Evolutionary conservation across 2,113 vertebrate species (phyloP).

Genomic region (Toxostoma redivivum): DNA sequence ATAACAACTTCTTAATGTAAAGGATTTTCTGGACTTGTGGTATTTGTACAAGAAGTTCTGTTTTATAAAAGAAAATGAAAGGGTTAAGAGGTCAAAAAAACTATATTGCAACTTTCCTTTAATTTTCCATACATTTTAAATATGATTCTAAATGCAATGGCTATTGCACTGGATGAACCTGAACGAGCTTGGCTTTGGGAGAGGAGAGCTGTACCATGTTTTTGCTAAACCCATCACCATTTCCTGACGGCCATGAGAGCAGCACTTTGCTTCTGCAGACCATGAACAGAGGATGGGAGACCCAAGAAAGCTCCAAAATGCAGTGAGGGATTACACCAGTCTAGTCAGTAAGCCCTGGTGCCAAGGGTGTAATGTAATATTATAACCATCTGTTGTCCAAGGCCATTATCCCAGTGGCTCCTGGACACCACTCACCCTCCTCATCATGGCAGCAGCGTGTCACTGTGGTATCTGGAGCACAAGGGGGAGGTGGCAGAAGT

Average conservation of each 20-base stretch:
- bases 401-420: neutral
- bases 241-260: neutral
- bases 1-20: neutral
- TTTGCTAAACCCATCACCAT: neutral
- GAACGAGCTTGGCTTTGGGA: neutral
- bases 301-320: neutral
- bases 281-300: neutral
- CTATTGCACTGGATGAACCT: neutral
- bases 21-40: neutral
- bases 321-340: neutral
- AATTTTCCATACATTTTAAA: neutral
- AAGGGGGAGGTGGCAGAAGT: neutral
- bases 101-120: neutral
- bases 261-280: neutral
- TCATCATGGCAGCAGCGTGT: neutral
- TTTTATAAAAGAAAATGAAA: neutral
- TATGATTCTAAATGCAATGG: neutral
- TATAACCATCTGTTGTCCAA: conserved; percentile 31
- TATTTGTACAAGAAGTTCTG: neutral
- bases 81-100: neutral
- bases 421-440: neutral
- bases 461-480: neutral
- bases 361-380: conserved; percentile 32
- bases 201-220: neutral
- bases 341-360: neutral